Percentiles rank a stretch among this genome's conserved stretches.
phyloP scores from a whole-genome alignment of 2,113 vertebrate genomes.

The Toxotes chatareus region DNA sequence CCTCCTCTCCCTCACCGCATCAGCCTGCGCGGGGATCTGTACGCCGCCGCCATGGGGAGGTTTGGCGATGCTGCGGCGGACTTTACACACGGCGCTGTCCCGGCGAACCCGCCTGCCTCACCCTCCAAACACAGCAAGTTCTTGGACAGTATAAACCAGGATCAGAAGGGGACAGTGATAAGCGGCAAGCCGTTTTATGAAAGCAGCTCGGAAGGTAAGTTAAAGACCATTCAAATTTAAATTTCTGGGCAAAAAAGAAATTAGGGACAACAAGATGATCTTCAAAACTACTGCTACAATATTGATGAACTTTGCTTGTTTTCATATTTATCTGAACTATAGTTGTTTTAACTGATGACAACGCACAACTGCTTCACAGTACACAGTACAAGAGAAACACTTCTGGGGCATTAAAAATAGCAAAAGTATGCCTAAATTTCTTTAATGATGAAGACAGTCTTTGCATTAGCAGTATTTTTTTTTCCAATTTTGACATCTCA shows the following conservation, averaged over 20 bases:
- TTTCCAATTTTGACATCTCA: not conserved
- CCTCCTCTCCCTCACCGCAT: slow-evolving; percentile 75
- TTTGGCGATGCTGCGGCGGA: slow-evolving; percentile 75
- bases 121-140: slow-evolving; percentile 86
- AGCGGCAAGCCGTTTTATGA: slow-evolving; percentile 85
- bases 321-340: not conserved
- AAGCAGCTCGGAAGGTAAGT: slow-evolving; percentile 79
- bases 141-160: slow-evolving; percentile 82
- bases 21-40: slow-evolving; percentile 82
- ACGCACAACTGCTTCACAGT: not conserved
- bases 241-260: not conserved
- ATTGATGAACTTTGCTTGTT: not conserved
- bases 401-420: not conserved
- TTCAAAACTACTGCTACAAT: not conserved
- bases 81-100: slow-evolving; percentile 78
- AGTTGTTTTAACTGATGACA: not conserved
- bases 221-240: not conserved
- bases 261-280: not conserved
- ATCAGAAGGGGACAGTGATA: slow-evolving; percentile 72
- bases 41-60: slow-evolving; percentile 72
- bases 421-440: not conserved
- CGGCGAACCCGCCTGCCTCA: slow-evolving; percentile 75
- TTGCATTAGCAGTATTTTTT: not conserved
- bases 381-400: too few relatives aligned
- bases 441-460: not conserved